Percentiles rank a stretch among this genome's conserved stretches.
Conservation (phyloP, 2,113 vertebrate genomes). For the Macaca mulatta region DNA sequence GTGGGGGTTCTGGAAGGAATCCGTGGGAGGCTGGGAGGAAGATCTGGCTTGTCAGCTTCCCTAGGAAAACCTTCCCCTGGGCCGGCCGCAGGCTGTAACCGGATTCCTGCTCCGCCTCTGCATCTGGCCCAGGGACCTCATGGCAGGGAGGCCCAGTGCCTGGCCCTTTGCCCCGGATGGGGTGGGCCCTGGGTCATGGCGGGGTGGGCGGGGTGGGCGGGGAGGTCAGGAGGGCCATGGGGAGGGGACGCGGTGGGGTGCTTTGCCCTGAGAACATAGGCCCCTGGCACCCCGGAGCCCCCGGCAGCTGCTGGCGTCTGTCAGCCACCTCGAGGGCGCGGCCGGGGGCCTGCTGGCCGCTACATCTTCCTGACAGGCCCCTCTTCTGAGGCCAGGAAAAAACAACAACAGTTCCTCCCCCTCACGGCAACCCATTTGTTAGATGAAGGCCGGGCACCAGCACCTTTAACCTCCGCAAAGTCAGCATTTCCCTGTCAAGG, state of each 20-base stretch:
- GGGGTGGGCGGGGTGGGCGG: constrained; percentile 24
- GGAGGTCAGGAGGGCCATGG: constrained; percentile 63
- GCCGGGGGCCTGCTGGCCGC: constrained; percentile 80
- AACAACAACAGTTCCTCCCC: constrained; percentile 75
- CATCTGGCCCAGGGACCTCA: constrained; percentile 52
- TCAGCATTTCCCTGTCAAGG: constrained; percentile 57
- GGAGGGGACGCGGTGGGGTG: background rate
- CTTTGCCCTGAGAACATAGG: background rate
- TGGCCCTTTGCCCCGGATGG: constrained; percentile 68
- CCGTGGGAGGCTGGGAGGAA: background rate
- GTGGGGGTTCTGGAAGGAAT: background rate
- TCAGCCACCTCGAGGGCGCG: constrained; percentile 79
- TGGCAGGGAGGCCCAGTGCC: constrained; percentile 12
- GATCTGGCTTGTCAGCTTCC: background rate
- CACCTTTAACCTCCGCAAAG: constrained; percentile 83
- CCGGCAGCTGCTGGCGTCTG: constrained; percentile 89
- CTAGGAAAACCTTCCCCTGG: background rate
- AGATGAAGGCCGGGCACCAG: constrained; percentile 56
- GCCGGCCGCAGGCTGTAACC: constrained; percentile 29
- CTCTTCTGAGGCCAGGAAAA: constrained; percentile 74
- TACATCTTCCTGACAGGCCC: constrained; percentile 88
- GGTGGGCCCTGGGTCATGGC: constrained; percentile 47
- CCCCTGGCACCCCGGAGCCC: constrained; percentile 16
- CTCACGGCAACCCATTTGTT: constrained; percentile 79
- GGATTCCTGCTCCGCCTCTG: background rate